These are phyloP conservation scores for Hydriomena furcata DNA, from an alignment of 2,888 invertebrate species.

Conservation along the genomic window DNA sequence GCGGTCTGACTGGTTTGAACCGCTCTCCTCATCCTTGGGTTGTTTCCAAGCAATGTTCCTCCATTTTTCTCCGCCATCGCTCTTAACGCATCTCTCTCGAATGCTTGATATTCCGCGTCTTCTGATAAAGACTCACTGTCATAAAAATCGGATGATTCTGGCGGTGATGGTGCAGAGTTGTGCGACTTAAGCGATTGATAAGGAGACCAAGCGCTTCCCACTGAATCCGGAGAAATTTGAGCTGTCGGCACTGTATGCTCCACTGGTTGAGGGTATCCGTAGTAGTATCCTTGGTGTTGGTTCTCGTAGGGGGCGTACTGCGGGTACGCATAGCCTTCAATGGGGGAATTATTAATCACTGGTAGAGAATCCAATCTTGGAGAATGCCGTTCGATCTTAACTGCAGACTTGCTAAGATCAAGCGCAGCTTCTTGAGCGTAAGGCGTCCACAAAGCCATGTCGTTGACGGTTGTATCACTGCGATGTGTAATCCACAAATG, in stretches of 20 bases:
- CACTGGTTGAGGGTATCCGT: constrained; percentile 40
- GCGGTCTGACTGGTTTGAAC: constrained; percentile 57
- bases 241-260: constrained; percentile 48
- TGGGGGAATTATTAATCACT: constrained; percentile 32
- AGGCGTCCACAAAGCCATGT: constrained; percentile 71
- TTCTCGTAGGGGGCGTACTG: constrained; percentile 36
- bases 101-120: constrained; percentile 87
- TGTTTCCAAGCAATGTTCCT: constrained; percentile 80
- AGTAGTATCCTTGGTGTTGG: constrained; percentile 41
- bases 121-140: constrained; percentile 60
- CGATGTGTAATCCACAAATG: constrained; percentile 40
- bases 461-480: constrained; percentile 34
- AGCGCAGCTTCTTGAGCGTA: constrained; percentile 64
- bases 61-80: constrained; percentile 86
- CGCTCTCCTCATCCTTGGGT: constrained; percentile 88
- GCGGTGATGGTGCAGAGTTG: constrained; percentile 67
- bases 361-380: constrained; percentile 35
- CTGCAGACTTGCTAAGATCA: constrained; percentile 54
- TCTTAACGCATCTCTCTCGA: constrained; percentile 86
- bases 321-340: constrained; percentile 29
- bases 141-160: constrained; percentile 56
- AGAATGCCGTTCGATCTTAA: constrained; percentile 47
- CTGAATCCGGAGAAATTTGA: constrained; percentile 55
- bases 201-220: constrained; percentile 46
- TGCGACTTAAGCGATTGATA: constrained; percentile 33